phyloP scores from a whole-genome alignment of 2,888 invertebrate species.

The Chydorus sphaericus region DNA sequence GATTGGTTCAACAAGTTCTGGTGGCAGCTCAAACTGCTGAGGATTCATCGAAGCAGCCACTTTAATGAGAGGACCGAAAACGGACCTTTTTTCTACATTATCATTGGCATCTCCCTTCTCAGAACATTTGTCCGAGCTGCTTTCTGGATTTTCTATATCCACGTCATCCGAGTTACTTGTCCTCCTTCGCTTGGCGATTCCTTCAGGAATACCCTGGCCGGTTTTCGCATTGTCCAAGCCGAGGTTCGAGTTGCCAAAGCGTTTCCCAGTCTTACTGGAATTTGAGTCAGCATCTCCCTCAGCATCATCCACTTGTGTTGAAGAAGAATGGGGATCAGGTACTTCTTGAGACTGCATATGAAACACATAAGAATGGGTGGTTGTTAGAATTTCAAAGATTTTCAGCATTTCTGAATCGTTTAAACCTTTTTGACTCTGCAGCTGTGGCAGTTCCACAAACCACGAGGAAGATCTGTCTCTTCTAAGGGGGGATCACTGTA shows the following conservation, averaged over 20 bases:
- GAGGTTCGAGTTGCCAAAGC: background rate
- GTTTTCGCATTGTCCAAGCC: background rate
- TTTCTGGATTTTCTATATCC: conserved; percentile 19
- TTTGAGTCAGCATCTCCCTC: background rate
- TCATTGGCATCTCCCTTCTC: conserved; percentile 19
- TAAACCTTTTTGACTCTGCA: conserved; percentile 34
- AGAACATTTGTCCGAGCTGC: conserved; percentile 23
- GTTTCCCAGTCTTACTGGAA: background rate
- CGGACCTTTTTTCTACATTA: conserved; percentile 17
- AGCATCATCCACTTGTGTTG: background rate
- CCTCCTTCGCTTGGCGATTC: background rate
- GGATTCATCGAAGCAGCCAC: conserved; percentile 78
- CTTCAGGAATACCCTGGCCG: background rate
- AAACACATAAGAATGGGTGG: background rate
- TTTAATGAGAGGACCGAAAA: conserved; percentile 44
- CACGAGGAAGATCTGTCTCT: conserved; percentile 73
- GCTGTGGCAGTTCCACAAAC: conserved; percentile 81
- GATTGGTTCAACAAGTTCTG: conserved; percentile 58
- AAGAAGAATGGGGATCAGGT: background rate
- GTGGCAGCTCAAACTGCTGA: conserved; percentile 72
- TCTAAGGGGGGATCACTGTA: conserved; percentile 81
- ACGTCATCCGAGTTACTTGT: background rate
- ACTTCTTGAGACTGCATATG: background rate
- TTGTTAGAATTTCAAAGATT: background rate
- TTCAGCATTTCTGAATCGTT: background rate